Percentiles rank a stretch among this genome's conserved stretches.
These are phyloP conservation scores for Salvelinus namaycush DNA, from an alignment of 2,113 vertebrate genomes.

Conservation along the genomic window DNA sequence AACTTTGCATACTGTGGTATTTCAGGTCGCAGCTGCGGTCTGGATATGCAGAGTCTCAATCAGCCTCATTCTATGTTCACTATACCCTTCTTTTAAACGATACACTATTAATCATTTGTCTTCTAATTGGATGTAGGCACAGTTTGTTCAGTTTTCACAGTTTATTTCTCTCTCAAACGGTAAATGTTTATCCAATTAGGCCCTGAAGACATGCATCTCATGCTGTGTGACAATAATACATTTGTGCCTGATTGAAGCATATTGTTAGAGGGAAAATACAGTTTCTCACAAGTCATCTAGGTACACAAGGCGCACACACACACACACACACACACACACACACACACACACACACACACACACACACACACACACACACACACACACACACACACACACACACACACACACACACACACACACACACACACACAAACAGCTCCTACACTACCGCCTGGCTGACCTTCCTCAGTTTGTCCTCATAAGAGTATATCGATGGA, in stretches of 20 bases:
- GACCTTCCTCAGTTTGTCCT: neutral
- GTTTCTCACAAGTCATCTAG: neutral
- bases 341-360: too few relatives aligned
- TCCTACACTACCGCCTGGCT: constrained; percentile 25
- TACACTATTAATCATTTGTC: neutral
- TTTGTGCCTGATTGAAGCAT: neutral
- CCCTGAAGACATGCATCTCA: neutral
- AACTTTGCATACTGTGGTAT: too few relatives aligned
- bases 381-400: constrained; percentile 15
- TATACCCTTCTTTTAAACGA: neutral
- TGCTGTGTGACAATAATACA: constrained; percentile 12
- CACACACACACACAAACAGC: too few relatives aligned
- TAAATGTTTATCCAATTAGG: neutral
- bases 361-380: too few relatives aligned
- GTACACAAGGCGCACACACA: too few relatives aligned
- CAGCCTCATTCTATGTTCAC: neutral
- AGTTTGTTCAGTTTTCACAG: neutral
- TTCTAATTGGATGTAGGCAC: neutral
- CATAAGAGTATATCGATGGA: neutral
- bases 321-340: constrained; percentile 1
- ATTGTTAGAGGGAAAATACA: neutral
- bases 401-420: too few relatives aligned
- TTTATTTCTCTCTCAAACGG: too few relatives aligned
- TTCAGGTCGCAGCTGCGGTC: neutral
- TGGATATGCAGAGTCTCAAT: neutral